Percentiles rank a stretch among this genome's conserved stretches.
Conservation (phyloP, 92 coral and sea anemone genomes). For the Muricea muricata region DNA sequence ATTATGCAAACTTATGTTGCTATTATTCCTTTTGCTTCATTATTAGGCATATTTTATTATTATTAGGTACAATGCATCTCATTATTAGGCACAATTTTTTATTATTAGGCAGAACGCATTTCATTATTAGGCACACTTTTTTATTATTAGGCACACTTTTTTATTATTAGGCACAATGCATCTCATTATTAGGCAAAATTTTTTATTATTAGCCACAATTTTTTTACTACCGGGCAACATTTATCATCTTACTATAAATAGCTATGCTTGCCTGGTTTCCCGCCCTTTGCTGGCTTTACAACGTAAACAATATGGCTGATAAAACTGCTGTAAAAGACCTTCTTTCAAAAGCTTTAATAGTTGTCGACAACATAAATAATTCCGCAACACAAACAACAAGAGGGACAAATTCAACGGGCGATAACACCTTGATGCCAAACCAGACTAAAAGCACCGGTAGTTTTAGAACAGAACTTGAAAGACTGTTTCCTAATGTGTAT, state of each 20-base stretch:
- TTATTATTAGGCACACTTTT: too few relatives aligned
- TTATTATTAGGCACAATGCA: too few relatives aligned
- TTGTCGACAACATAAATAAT: slow-evolving; percentile 11
- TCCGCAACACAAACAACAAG: neutral
- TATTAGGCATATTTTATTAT: too few relatives aligned
- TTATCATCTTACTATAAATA: slow-evolving; percentile 6
- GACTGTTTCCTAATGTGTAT: slow-evolving; percentile 44
- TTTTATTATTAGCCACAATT: slow-evolving; percentile 1
- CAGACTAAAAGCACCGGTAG: slow-evolving; percentile 1
- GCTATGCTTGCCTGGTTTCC: neutral
- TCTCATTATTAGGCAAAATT: slow-evolving; percentile 19
- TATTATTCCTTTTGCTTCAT: too few relatives aligned
- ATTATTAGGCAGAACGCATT: too few relatives aligned
- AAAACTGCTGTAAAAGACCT: slow-evolving; percentile 13
- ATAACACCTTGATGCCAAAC: neutral
- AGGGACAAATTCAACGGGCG: neutral
- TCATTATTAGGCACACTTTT: too few relatives aligned
- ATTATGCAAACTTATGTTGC: too few relatives aligned
- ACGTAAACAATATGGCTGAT: slow-evolving; percentile 12
- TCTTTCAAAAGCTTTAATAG: slow-evolving; percentile 34
- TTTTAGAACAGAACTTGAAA: slow-evolving; percentile 33
- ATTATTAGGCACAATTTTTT: too few relatives aligned
- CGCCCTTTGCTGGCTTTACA: neutral
- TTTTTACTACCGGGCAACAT: too few relatives aligned
- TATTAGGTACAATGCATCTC: too few relatives aligned